Percentiles rank a stretch among this genome's conserved stretches.
phyloP scores from a whole-genome alignment of 2,888 invertebrate genomes.

The Monopis laevigella region DNA sequence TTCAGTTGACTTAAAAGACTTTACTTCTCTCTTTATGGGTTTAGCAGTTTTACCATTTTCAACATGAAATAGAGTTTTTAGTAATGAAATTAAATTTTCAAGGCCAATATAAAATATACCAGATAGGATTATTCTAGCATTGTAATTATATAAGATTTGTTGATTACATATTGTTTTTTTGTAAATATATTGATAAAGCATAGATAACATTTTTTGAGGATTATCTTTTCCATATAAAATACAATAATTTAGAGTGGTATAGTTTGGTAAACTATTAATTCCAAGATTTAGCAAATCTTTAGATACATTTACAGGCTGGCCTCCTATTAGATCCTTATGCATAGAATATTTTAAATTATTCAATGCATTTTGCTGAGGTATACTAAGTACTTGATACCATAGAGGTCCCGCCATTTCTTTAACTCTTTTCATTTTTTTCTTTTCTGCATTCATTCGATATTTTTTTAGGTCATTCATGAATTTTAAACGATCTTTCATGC shows the following conservation, averaged over 20 bases:
- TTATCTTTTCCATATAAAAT: slow-evolving; percentile 36
- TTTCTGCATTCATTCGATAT: slow-evolving; percentile 29
- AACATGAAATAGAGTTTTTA: slow-evolving; percentile 37
- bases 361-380: slow-evolving; percentile 37
- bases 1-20: slow-evolving; percentile 21
- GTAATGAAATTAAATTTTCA: slow-evolving; percentile 31
- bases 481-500: slow-evolving; percentile 28
- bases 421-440: slow-evolving; percentile 25
- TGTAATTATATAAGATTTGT: slow-evolving; percentile 33
- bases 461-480: slow-evolving; percentile 49
- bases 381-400: slow-evolving; percentile 54
- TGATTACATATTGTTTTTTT: slow-evolving; percentile 40
- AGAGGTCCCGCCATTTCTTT: slow-evolving; percentile 35
- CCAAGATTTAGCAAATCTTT: slow-evolving; percentile 35
- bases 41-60: no score
- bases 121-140: slow-evolving; percentile 44
- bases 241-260: slow-evolving; percentile 38
- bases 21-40: no score
- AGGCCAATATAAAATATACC: slow-evolving; percentile 45
- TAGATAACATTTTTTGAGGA: slow-evolving; percentile 45
- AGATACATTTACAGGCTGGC: slow-evolving; percentile 33
- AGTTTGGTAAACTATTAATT: slow-evolving; percentile 34
- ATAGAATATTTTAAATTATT: slow-evolving; percentile 35
- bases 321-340: slow-evolving; percentile 48
- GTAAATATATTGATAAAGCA: slow-evolving; percentile 35